A percentile compares a stretch with the other conserved stretches of the same genome.
phyloP scores from a whole-genome alignment of 2,797 vertebrate genomes.

The Galaxias olidus region DNA sequence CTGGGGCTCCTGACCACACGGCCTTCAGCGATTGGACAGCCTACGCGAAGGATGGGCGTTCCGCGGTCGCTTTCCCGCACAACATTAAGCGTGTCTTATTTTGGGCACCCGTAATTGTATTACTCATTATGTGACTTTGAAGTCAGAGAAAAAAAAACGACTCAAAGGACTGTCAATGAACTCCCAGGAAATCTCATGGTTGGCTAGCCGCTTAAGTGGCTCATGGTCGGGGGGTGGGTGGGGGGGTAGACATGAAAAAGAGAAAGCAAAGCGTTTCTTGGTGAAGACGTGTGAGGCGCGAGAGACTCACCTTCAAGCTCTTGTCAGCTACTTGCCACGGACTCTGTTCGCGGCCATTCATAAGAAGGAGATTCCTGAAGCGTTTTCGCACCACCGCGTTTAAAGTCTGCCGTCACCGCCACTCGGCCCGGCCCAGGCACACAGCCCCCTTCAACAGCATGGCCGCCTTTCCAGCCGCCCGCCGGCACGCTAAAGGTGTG shows the following conservation, averaged over 20 bases:
- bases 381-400: constrained; percentile 21
- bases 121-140: constrained; percentile 13
- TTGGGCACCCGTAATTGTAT: constrained; percentile 1
- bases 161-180: not conserved
- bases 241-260: no score
- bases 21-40: constrained; percentile 50
- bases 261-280: not conserved
- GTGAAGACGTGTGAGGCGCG: constrained; percentile 24
- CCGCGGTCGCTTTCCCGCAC: constrained; percentile 52
- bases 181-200: not conserved
- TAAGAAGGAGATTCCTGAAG: constrained; percentile 24
- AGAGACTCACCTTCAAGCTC: constrained; percentile 17
- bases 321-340: constrained; percentile 39
- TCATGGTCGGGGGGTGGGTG: no score
- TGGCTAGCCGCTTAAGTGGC: no score
- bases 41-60: constrained; percentile 60
- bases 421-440: constrained; percentile 12
- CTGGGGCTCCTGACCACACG: constrained; percentile 39
- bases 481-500: constrained; percentile 59
- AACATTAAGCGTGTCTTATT: constrained; percentile 9
- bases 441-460: constrained; percentile 21
- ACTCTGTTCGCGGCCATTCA: constrained; percentile 18
- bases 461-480: constrained; percentile 25
- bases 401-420: not conserved
- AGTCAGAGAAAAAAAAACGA: not conserved